phyloP scores from a whole-genome alignment of 2,797 vertebrate genomes.

The Rhinatrema bivittatum region DNA sequence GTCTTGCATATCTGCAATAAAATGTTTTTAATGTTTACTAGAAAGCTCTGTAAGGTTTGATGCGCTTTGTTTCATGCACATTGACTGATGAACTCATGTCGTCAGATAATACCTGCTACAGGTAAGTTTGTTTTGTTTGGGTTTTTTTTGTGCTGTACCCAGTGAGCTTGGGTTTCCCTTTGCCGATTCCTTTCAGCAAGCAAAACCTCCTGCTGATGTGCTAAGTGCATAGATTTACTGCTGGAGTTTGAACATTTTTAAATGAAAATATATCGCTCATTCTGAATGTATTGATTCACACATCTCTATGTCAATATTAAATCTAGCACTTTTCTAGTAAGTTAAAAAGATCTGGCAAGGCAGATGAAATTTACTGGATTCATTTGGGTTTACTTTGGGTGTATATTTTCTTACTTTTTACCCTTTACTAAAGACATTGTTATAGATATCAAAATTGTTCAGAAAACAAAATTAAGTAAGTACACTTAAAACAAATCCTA shows the following conservation, averaged over 20 bases:
- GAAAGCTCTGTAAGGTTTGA: too few relatives aligned
- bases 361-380: conserved; percentile 72
- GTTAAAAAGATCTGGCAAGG: conserved; percentile 83
- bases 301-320: conserved; percentile 93
- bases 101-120: too few relatives aligned
- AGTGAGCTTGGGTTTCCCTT: too few relatives aligned
- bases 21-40: too few relatives aligned
- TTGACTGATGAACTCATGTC: too few relatives aligned
- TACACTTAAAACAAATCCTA: too few relatives aligned
- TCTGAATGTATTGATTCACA: conserved; percentile 93
- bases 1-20: too few relatives aligned
- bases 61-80: too few relatives aligned
- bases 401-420: conserved; percentile 33
- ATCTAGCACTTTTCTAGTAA: conserved; percentile 90
- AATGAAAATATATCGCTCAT: conserved; percentile 99
- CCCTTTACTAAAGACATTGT: conserved; percentile 22
- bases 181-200: conserved; percentile 36
- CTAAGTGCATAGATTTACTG: conserved; percentile 91
- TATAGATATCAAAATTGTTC: conserved; percentile 21
- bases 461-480: neutral
- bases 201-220: conserved; percentile 47
- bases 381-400: conserved; percentile 61
- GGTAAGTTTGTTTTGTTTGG: too few relatives aligned
- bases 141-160: too few relatives aligned
- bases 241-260: conserved; percentile 91